Evolutionary conservation across 2,797 vertebrate genomes (phyloP), one percentile per base, ranked within the genome.

Genomic region (Anisognathus igniventris): DNA sequence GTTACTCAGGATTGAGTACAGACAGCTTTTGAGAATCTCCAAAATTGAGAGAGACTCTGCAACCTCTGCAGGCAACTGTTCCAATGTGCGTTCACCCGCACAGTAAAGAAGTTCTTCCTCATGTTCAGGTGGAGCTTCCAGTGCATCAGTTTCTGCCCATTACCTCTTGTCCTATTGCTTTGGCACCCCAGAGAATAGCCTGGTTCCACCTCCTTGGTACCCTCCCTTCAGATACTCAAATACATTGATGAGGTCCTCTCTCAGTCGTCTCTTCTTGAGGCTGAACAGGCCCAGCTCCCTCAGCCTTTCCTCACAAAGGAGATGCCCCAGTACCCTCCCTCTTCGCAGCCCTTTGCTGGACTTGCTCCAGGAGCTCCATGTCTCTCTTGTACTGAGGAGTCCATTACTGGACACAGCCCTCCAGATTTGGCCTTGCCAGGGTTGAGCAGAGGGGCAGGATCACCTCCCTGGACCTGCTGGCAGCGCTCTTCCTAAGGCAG

Each of bases 21-120:
- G 44, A 33, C 0, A 0, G n/a, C 24, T 58, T 66, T 30, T 30
- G 16, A 44, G 4, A 25, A 39, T 22, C 44, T 51, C 44, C 44
- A 44, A 57, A 57, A 57, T 39, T 44, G 21, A 58, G 30, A n/a
- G 8, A 57, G 37, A 33, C 18, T 65, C 44, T 12, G 2, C 28
- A 65, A 10, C 17, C 5, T 25, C n/a, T 45, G 3, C 0, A 1
- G 37, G 24, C 16, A 65, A 14, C 28, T 30, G 51, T 10, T 65
- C 42, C 31, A 45, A n/a, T 8, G n/a, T 0, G 0, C 0, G 1
- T 12, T 30, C 56, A 56, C 8, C 6, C 0, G 0, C 37, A 28
- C 2, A 8, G 11, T 7, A 27, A 71, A 39, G 42, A 31, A 31
- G 9, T 18, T 72, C n/a, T 65, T 72, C 28, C 45, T 58, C 14